Percentiles rank a stretch among this genome's conserved stretches.
These are phyloP conservation scores for Alces alces DNA, from an alignment of 2,113 vertebrate species.

Conservation along the genomic window DNA sequence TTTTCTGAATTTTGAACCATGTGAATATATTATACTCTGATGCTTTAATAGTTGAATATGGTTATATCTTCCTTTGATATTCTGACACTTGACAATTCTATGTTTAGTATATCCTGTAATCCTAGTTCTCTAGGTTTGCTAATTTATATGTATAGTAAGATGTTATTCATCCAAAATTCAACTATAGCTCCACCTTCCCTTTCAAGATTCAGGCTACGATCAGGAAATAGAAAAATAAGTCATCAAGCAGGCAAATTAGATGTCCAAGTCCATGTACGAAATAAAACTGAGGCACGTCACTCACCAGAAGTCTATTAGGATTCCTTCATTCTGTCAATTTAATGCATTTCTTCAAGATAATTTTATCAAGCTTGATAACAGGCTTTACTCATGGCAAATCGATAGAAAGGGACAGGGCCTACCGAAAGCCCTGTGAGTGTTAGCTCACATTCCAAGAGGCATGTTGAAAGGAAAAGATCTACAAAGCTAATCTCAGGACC, in stretches of 20 bases:
- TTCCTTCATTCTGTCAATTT: neutral
- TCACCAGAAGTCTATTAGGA: neutral
- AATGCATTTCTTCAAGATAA: neutral
- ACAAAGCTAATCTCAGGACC: neutral
- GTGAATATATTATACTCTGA: neutral
- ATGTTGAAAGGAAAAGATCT: accelerated
- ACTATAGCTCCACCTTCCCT: neutral
- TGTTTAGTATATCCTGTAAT: neutral
- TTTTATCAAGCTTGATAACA: neutral
- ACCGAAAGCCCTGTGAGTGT: neutral
- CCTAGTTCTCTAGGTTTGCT: neutral
- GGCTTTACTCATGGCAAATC: neutral
- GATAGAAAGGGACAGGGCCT: neutral
- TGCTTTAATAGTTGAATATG: neutral
- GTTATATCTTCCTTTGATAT: neutral
- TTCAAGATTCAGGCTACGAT: neutral
- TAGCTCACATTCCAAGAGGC: neutral
- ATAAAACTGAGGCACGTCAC: neutral
- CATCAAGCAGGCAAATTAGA: neutral
- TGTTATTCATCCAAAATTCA: neutral
- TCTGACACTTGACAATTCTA: neutral
- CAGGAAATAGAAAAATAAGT: neutral
- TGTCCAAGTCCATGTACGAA: neutral
- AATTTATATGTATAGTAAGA: neutral
- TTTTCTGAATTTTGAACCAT: neutral